These are phyloP conservation scores for Tricholaema leucomelas DNA, from an alignment of 2,113 vertebrate genomes.

Conservation along the genomic window DNA sequence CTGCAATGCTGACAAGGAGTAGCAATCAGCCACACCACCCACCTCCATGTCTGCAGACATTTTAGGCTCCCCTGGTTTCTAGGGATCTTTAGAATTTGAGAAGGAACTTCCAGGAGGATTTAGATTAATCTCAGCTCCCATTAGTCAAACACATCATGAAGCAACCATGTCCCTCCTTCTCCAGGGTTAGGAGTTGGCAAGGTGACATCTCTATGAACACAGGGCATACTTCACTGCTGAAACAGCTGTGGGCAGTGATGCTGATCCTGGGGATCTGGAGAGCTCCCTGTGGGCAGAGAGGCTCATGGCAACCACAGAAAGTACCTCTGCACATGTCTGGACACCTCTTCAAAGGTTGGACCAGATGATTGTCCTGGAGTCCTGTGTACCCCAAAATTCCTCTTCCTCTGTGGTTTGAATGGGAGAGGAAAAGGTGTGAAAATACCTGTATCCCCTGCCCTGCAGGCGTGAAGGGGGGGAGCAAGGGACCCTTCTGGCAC, in stretches of 20 bases:
- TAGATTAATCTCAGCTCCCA: background rate
- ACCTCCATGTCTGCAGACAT: background rate
- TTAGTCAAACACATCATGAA: background rate
- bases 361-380: no score
- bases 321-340: background rate
- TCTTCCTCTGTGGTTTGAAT: no score
- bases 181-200: background rate
- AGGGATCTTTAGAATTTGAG: background rate
- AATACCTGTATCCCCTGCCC: no score
- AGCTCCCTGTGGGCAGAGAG: background rate
- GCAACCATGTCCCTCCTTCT: accelerated
- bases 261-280: no score
- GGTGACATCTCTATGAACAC: no score
- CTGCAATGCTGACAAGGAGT: background rate
- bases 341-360: no score
- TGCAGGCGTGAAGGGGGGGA: no score
- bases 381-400: no score
- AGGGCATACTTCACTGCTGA: no score
- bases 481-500: no score
- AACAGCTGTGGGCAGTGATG: no score
- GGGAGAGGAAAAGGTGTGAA: no score
- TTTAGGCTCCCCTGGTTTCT: background rate
- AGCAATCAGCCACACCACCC: accelerated
- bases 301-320: background rate
- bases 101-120: background rate